Evolutionary conservation across 2,888 invertebrate species (phyloP).

Genomic region (Aphelenchoides bicaudatus): DNA sequence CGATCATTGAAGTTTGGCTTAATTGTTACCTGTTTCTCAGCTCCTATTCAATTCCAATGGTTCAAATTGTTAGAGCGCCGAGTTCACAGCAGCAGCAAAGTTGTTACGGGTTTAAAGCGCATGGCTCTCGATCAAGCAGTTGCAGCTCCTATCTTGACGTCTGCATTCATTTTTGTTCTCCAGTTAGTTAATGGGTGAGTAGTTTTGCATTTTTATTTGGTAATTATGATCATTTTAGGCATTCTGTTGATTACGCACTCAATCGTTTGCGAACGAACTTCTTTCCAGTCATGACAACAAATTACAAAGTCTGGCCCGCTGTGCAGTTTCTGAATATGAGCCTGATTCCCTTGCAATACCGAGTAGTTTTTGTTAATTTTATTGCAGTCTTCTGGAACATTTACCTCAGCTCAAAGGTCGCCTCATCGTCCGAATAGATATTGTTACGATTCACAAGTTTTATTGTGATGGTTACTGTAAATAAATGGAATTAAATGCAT

Average conservation of each 20-base stretch:
- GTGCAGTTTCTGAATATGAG: constrained; percentile 34
- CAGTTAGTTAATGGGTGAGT: no score
- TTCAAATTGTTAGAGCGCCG: constrained; percentile 10
- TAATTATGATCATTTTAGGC: no score
- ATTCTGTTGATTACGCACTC: constrained; percentile 19
- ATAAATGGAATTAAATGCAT: no score
- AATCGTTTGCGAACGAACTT: constrained; percentile 20
- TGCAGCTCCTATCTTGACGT: constrained; percentile 32
- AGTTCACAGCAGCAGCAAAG: constrained; percentile 11
- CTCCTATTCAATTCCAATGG: constrained; percentile 30
- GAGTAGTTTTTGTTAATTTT: constrained; percentile 36
- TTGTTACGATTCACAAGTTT: no score
- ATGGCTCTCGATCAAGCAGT: constrained; percentile 26
- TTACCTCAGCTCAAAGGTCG: no score
- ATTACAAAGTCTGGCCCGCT: constrained; percentile 36
- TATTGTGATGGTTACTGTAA: no score
- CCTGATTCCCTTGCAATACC: constrained; percentile 27
- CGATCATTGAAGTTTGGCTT: constrained; percentile 23
- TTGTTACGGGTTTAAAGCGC: constrained; percentile 10
- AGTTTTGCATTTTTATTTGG: no score
- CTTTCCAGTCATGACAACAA: constrained; percentile 28
- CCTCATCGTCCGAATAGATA: no score
- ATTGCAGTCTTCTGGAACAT: constrained; percentile 25
- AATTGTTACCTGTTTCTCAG: constrained; percentile 26
- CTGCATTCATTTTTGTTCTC: no score